Evolutionary conservation across 1,140 invertebrate genomes (phyloP).

Genomic region (Drosophila tristis): DNA sequence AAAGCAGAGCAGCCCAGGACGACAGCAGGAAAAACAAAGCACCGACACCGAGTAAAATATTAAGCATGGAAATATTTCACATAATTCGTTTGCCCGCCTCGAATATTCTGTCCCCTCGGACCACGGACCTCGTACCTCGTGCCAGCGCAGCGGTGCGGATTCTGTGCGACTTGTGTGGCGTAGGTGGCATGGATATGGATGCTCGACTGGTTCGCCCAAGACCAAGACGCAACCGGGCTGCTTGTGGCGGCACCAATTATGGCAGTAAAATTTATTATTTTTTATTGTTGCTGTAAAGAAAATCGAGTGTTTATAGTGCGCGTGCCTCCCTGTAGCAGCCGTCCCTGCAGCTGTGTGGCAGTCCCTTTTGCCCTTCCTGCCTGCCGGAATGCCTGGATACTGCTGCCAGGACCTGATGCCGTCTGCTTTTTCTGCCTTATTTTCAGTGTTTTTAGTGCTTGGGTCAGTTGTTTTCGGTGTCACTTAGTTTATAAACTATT

Average conservation of each 20-base stretch:
- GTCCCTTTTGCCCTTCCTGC: slow-evolving; percentile 48
- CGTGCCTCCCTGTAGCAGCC: not conserved
- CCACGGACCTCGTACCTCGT: not conserved
- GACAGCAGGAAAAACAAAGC: slow-evolving; percentile 38
- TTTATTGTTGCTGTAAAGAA: slow-evolving; percentile 68
- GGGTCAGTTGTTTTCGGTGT: slow-evolving; percentile 71
- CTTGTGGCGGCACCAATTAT: slow-evolving; percentile 70
- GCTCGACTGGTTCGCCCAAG: slow-evolving; percentile 1
- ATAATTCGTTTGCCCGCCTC: slow-evolving; percentile 51
- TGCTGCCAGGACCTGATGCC: slow-evolving; percentile 9
- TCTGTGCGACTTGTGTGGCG: not conserved
- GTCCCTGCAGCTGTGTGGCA: slow-evolving; percentile 11
- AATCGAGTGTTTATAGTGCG: slow-evolving; percentile 59
- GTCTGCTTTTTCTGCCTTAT: slow-evolving; percentile 53
- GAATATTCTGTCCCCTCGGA: slow-evolving; percentile 10
- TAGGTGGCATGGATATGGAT: not conserved
- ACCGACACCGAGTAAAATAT: slow-evolving; percentile 43
- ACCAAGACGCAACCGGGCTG: slow-evolving; percentile 55
- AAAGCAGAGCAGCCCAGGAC: slow-evolving; percentile 10
- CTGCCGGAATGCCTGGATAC: slow-evolving; percentile 10
- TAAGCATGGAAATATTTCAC: slow-evolving; percentile 64
- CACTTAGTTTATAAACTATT: slow-evolving; percentile 73
- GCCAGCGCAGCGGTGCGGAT: not conserved
- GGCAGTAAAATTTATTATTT: slow-evolving; percentile 70
- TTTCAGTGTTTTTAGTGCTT: slow-evolving; percentile 69